Percentiles rank a stretch among this genome's conserved stretches.
phyloP scores from a whole-genome alignment of 1,140 invertebrate species.

The Lerema accius region DNA sequence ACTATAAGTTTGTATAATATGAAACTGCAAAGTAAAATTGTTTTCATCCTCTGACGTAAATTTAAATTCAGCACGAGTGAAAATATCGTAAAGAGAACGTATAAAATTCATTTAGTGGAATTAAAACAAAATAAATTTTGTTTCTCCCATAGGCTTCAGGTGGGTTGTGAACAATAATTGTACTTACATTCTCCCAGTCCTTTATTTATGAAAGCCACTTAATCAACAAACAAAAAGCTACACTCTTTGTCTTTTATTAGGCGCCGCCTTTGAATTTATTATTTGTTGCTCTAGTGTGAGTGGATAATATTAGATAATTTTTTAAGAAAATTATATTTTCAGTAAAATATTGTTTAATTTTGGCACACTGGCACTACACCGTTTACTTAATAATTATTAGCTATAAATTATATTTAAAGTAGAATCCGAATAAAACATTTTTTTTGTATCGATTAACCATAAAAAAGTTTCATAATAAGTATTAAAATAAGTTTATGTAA shows the following conservation, averaged over 20 bases:
- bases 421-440: too few species aligned
- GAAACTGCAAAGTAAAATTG: slow-evolving; percentile 20
- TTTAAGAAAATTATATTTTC: slow-evolving; percentile 24
- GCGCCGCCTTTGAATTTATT: slow-evolving; percentile 30
- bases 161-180: slow-evolving; percentile 38
- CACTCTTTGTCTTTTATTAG: slow-evolving; percentile 27
- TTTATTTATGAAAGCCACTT: slow-evolving; percentile 37
- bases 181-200: slow-evolving; percentile 26
- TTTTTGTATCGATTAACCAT: too few species aligned
- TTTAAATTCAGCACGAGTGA: slow-evolving; percentile 23
- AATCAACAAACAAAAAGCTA: slow-evolving; percentile 52
- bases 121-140: slow-evolving; percentile 45
- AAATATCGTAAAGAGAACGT: slow-evolving; percentile 26
- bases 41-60: slow-evolving; percentile 9
- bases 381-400: too few species aligned
- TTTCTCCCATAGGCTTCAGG: slow-evolving; percentile 35
- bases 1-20: slow-evolving; percentile 1
- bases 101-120: slow-evolving; percentile 38
- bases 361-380: too few species aligned
- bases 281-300: slow-evolving; percentile 6
- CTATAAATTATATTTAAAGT: too few species aligned
- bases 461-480: too few species aligned
- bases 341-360: too few species aligned
- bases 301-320: not conserved
- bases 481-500: too few species aligned